Conservation (phyloP, 2,888 invertebrate genomes). For the Seira sanloemensis region DNA sequence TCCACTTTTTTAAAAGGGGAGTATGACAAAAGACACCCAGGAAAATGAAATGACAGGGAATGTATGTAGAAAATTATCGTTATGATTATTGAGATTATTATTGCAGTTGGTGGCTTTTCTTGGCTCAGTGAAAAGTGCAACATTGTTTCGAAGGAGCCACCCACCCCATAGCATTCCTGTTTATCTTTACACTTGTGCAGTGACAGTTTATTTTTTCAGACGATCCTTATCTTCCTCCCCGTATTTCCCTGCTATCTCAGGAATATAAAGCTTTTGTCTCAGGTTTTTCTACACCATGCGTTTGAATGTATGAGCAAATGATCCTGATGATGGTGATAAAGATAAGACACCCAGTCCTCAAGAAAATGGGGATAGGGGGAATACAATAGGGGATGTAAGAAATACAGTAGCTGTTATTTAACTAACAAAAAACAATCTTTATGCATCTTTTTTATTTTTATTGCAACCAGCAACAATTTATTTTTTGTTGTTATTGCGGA, state of each 20-base stretch:
- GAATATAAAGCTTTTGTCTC: neutral
- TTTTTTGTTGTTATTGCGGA: slow-evolving; percentile 1
- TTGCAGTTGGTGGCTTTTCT: slow-evolving; percentile 12
- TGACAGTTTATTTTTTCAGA: neutral
- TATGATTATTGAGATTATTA: slow-evolving; percentile 11
- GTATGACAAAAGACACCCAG: slow-evolving; percentile 8
- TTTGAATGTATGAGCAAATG: slow-evolving; percentile 17
- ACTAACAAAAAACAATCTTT: slow-evolving; percentile 7
- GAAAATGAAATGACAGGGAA: slow-evolving; percentile 8
- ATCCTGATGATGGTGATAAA: slow-evolving; percentile 19
- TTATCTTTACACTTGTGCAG: too few species aligned
- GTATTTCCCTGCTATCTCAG: neutral
- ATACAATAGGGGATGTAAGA: too few species aligned
- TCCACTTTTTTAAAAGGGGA: neutral
- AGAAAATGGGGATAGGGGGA: neutral
- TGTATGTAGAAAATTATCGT: neutral
- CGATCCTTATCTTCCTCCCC: neutral
- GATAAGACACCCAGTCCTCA: neutral
- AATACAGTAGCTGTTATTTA: slow-evolving; percentile 7
- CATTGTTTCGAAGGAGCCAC: neutral
- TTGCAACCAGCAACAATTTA: slow-evolving; percentile 16
- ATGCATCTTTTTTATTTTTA: slow-evolving; percentile 14
- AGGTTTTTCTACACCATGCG: neutral
- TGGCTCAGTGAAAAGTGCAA: neutral
- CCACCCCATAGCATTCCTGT: slow-evolving; percentile 2